A percentile compares a stretch with the other conserved stretches of the same genome.
Evolutionary conservation across 1,140 invertebrate species (phyloP).

Genomic region (Drosophila murphyi): DNA sequence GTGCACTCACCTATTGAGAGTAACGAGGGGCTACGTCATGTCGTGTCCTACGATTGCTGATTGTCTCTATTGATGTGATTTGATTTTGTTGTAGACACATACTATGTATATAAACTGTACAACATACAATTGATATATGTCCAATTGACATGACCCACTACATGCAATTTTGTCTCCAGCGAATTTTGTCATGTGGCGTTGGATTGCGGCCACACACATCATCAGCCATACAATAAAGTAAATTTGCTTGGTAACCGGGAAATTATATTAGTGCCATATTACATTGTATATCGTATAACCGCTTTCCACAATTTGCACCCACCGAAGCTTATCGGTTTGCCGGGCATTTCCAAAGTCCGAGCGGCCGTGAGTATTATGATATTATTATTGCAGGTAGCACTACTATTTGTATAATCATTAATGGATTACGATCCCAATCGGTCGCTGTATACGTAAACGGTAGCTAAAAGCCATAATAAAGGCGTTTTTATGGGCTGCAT

Average conservation of each 20-base stretch:
- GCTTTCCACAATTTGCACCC: no score
- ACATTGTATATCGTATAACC: no score
- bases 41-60: conserved; percentile 6
- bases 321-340: conserved; percentile 42
- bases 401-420: conserved; percentile 61
- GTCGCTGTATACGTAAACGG: conserved; percentile 49
- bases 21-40: not conserved
- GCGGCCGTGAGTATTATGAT: conserved; percentile 18
- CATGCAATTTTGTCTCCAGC: not conserved
- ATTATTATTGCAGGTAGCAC: conserved; percentile 21
- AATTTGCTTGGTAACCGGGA: no score
- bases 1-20: conserved; percentile 4
- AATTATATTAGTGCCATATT: not conserved
- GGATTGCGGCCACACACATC: no score
- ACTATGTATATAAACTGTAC: not conserved
- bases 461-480: conserved; percentile 78
- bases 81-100: conserved; percentile 7
- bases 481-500: conserved; percentile 60
- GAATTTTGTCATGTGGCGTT: no score
- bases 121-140: no score
- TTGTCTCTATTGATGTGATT: conserved; percentile 16
- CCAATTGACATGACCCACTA: not conserved
- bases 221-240: no score
- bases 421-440: conserved; percentile 76
- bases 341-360: conserved; percentile 31